Base-by-base conservation (phyloP, 1,140 invertebrate species). In the Rhagoletis zephyria region DNA sequence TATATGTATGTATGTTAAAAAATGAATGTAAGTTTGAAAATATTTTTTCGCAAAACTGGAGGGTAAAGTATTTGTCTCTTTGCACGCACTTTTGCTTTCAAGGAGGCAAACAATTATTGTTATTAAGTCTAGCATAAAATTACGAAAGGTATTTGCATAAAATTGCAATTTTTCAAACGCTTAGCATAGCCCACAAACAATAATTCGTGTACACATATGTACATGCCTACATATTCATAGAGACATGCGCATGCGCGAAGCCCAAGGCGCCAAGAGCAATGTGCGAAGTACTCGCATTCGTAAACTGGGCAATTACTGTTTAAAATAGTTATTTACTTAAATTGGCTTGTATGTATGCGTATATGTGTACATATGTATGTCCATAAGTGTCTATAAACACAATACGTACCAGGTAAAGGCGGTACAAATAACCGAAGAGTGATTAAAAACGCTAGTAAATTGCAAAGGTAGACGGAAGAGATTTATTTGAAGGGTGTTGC, bases 131-230 rank as follows among this genome's bases (percentile, higher is more conserved):
- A 42, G 40, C 74, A 81, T 81, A 59, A 81, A 81, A 81, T 81
- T 56, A 16, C n/a, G 42, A 77, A 81, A 48, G n/a, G 16, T 81
- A 81, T 81, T 81, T 81, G 48, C 74, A 81, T 81, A 81, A 81
- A 81, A 81, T 59, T 56, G 74, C 74, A 81, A 48, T 45, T 30
- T 51, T 51, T 45, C 70, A 77, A 77, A 77, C 45, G n/a, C 45
- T 77, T 77, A 51, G 48, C 12, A 42, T 42, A 74, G 48, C 19
- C 65, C 65, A 3, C 70, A 12, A 19, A 0, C 70, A 45, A 48
- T 14, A 16, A 16, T 51, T 5, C 40, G 9, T 63, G 12, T 63
- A 14, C 16, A 63, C 16, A 14, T 63, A 16, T 63, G 61, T 4
- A 16, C 16, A 63, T 63, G 16, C 16, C 7, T n/a, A n/a, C n/a